Conservation (phyloP, 2,888 invertebrate species). For the Hypselothyrea guttata region DNA sequence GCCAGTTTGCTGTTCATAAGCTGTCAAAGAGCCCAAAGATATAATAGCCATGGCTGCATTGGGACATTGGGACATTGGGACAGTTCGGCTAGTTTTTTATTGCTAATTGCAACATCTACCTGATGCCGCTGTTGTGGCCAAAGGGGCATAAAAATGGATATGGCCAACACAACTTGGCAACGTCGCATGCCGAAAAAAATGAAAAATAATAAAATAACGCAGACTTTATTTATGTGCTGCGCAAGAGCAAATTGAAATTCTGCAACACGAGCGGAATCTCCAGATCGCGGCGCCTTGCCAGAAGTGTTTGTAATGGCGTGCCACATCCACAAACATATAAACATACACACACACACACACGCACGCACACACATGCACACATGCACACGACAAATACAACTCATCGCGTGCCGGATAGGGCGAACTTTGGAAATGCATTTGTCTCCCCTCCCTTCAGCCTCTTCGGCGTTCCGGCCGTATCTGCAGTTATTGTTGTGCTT, state of each 20-base stretch:
- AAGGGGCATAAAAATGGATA: slow-evolving; percentile 13
- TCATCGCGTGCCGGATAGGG: slow-evolving; percentile 12
- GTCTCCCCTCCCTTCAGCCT: slow-evolving; percentile 15
- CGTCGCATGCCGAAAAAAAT: slow-evolving; percentile 24
- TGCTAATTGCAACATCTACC: slow-evolving; percentile 10
- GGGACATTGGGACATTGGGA: too few relatives aligned
- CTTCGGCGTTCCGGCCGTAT: neutral
- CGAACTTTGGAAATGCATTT: slow-evolving; percentile 52
- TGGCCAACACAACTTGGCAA: slow-evolving; percentile 45
- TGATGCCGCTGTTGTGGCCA: too few relatives aligned
- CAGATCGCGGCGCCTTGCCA: slow-evolving; percentile 44
- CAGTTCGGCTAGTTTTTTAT: neutral
- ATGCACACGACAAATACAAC: too few relatives aligned
- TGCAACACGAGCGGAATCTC: slow-evolving; percentile 47
- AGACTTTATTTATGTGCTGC: slow-evolving; percentile 71
- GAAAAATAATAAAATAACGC: slow-evolving; percentile 58
- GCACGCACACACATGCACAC: slow-evolving; percentile 3
- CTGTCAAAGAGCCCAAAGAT: too few relatives aligned
- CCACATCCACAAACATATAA: slow-evolving; percentile 12
- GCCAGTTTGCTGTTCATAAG: neutral
- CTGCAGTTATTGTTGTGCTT: slow-evolving; percentile 35
- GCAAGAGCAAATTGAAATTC: slow-evolving; percentile 69
- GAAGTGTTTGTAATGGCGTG: slow-evolving; percentile 36
- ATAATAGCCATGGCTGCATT: too few relatives aligned
- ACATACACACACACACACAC: neutral